Conservation (phyloP, 1,140 invertebrate genomes). For the Drosophila neocordata region DNA sequence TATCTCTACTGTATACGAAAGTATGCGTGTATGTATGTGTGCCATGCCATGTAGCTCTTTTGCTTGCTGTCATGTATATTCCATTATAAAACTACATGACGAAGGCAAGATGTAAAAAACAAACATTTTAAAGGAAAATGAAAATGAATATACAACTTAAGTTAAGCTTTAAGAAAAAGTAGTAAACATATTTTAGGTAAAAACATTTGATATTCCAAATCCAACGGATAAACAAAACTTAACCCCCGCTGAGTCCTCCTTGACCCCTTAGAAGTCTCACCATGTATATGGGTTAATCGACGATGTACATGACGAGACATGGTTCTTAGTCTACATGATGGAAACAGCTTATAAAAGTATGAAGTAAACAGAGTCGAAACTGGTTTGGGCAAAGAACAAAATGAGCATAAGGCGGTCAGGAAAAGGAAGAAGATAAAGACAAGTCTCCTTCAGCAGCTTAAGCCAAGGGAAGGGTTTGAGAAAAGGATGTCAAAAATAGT, state of each 20-base stretch:
- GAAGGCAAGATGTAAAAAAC: neutral
- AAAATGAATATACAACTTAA: neutral
- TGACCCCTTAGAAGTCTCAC: conserved; percentile 6
- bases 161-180: neutral
- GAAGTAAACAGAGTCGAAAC: conserved; percentile 5
- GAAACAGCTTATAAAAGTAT: neutral
- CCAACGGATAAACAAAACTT: neutral
- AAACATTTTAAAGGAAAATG: neutral
- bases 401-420: neutral
- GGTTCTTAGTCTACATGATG: conserved; percentile 4
- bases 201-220: too few relatives aligned
- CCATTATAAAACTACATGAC: conserved; percentile 3
- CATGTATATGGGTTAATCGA: neutral
- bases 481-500: too few relatives aligned
- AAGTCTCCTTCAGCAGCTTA: neutral
- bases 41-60: conserved; percentile 3
- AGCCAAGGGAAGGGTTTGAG: too few relatives aligned
- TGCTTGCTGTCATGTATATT: conserved; percentile 6
- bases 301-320: neutral
- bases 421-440: neutral
- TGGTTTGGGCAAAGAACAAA: neutral
- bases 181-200: too few relatives aligned
- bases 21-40: neutral
- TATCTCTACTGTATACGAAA: too few relatives aligned
- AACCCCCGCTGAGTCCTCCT: neutral